Evolutionary conservation across 2,113 vertebrate genomes (phyloP), one percentile per base, ranked within the genome.

Genomic region (Lamprotornis superbus): DNA sequence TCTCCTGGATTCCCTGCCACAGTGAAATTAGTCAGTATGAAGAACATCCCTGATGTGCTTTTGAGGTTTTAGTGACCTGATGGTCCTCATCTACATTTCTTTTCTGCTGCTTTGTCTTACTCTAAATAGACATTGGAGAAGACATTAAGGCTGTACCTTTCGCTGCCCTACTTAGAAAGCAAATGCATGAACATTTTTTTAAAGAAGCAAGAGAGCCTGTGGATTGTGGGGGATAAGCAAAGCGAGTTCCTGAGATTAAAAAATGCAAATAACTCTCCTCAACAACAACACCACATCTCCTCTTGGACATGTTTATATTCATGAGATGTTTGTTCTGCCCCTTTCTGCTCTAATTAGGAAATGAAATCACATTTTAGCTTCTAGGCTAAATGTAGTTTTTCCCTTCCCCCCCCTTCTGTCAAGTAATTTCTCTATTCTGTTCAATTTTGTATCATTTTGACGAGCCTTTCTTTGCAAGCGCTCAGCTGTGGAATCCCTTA

Each of bases 291-390:
- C 2, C 50, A 25, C 20, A 46, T 86, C 83, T 87, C 27, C 73
- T 83, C 35, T 89, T 25, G 20, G 67, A 35, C 37, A 7, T 70
- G 53, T 61, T 90, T 83, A 82, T 44, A 70, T 93, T 89, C 12
- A 33, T 12, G 21, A 80, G 42, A 52, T 88, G 55, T 83, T 92
- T 87, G 68, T 83, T 91, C 84, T 85, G 17, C 30, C 76, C 75
- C 82, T 90, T 95, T 83, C 75, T 91, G 50, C 59, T 89, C 67
- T 83, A 63, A 80, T 86, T 94, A 75, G 83, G 82, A 77, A 94
- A 40, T 28, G 55, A 42, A 86, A 15, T 67, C 0, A 3, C 24
- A 16, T 91, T 87, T 77, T 28, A 87, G 47, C 52, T 83, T 88
- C 39, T 30, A 86, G 28, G 42, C 67, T 80, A 74, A 80, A 80